Conservation (phyloP, 2,113 vertebrate genomes). For the Erythrolamprus reginae region DNA sequence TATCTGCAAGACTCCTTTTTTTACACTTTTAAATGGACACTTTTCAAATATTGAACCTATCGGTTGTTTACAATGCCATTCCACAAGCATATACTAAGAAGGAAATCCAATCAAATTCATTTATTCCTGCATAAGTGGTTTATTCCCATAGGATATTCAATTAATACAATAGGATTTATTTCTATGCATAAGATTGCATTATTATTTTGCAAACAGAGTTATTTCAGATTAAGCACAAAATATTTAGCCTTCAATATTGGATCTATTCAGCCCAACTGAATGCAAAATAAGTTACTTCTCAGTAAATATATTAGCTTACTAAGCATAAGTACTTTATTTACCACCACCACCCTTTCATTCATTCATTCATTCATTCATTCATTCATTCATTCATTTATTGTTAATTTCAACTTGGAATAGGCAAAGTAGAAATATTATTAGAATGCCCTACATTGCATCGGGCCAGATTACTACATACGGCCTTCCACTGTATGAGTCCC, state of each 20-base stretch:
- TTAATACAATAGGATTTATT: not conserved
- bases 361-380: too few species aligned
- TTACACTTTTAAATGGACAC: too few species aligned
- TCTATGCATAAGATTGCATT: not conserved
- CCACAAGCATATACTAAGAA: not conserved
- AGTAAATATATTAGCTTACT: not conserved
- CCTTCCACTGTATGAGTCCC: too few species aligned
- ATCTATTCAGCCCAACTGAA: not conserved
- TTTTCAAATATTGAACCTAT: not conserved
- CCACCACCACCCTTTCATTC: too few species aligned
- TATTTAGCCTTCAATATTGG: not conserved
- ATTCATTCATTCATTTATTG: too few species aligned
- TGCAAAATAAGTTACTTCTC: not conserved
- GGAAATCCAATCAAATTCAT: not conserved
- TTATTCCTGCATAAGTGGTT: not conserved
- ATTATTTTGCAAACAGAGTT: not conserved
- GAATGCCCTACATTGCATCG: too few species aligned
- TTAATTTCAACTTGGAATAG: not conserved
- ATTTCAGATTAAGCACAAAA: not conserved
- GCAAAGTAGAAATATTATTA: not conserved
- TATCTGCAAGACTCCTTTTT: not conserved
- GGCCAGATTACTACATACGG: too few species aligned
- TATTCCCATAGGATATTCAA: not conserved
- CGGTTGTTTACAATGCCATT: not conserved
- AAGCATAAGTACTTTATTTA: not conserved